phyloP scores from a whole-genome alignment of 2,888 invertebrate genomes.

The Leptinotarsa peninsularis region DNA sequence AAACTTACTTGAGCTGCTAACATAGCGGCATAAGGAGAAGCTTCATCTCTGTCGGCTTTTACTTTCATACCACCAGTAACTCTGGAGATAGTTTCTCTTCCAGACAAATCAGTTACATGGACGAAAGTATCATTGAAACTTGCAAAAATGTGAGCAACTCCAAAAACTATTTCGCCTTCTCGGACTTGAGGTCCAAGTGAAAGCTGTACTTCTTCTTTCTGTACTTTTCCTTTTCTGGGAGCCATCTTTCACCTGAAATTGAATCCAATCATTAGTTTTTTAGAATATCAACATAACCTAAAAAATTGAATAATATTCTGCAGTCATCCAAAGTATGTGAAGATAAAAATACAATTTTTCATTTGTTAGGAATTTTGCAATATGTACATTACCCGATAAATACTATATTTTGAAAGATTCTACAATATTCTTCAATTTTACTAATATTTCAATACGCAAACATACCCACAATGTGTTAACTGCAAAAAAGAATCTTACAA shows the following conservation, averaged over 20 bases:
- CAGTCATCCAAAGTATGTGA: background rate
- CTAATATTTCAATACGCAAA: background rate
- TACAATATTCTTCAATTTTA: background rate
- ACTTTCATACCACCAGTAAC: slow-evolving; percentile 99
- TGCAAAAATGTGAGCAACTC: slow-evolving; percentile 99
- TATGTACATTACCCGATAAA: background rate
- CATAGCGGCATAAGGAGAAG: slow-evolving; percentile 99
- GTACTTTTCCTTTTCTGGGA: slow-evolving; percentile 96
- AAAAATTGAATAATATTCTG: background rate
- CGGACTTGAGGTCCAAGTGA: slow-evolving; percentile 95
- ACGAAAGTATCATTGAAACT: slow-evolving; percentile 99
- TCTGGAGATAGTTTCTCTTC: slow-evolving; percentile 93
- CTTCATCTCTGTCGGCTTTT: slow-evolving; percentile 99
- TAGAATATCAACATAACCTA: slow-evolving; percentile 39
- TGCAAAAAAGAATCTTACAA: background rate
- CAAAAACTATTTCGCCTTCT: slow-evolving; percentile 98
- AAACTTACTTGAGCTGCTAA: slow-evolving; percentile 93
- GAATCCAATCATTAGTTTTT: slow-evolving; percentile 5
- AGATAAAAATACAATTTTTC: background rate
- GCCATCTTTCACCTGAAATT: slow-evolving; percentile 76
- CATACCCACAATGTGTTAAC: slow-evolving; percentile 21
- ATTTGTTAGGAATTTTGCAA: background rate
- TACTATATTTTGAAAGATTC: slow-evolving; percentile 4
- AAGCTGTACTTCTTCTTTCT: slow-evolving; percentile 96
- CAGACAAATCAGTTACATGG: slow-evolving; percentile 99